Evolutionary conservation across 2,113 vertebrate species (phyloP), one percentile per base, ranked within the genome.

Genomic region (Promerops cafer): DNA sequence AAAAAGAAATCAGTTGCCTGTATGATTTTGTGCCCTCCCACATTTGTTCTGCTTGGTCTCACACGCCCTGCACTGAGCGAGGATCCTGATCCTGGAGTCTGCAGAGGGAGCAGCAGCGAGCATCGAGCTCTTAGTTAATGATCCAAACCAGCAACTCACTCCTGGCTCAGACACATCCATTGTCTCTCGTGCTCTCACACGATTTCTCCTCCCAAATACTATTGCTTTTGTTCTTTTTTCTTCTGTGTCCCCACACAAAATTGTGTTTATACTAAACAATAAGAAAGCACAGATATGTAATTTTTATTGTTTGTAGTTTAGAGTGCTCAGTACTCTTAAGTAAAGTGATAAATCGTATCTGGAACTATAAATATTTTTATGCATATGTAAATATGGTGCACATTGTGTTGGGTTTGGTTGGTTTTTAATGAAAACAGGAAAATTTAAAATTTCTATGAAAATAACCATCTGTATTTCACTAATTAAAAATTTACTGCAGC

Each of bases 151-250:
- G 66, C 90, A 80, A 30, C 84, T 84, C 22, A 5, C 28, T 93
- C 75, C 84, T 96, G 91, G 78, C 93, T 88, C 71, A 85, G 27
- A n/a, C 80, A 63, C 71, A 66, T 26, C 87, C 75, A 71, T 95
- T 93, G 87, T 96, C 85, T 91, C 68, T 64, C 7, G 3, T 13
- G 21, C 53, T 71, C n/a, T 69, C 57, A 33, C 56, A 83, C 56
- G 49, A 33, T 77, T 93, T 89, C 52, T 74, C 42, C 52, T 88
- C 47, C 37, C 50, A 75, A 66, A 79, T 39, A 35, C 26, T 61
- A 15, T 53, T 54, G 49, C 21, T 56, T 72, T 87, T 66, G n/a
- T 83, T 77, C 40, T n/a, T 21, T 31, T 57, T 24, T 28, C 17
- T 82, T n/a, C 68, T 80, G 24, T 72, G 13, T 71, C 24, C 60